phyloP scores from a whole-genome alignment of 2,113 vertebrate species.

The Tachycineta bicolor region DNA sequence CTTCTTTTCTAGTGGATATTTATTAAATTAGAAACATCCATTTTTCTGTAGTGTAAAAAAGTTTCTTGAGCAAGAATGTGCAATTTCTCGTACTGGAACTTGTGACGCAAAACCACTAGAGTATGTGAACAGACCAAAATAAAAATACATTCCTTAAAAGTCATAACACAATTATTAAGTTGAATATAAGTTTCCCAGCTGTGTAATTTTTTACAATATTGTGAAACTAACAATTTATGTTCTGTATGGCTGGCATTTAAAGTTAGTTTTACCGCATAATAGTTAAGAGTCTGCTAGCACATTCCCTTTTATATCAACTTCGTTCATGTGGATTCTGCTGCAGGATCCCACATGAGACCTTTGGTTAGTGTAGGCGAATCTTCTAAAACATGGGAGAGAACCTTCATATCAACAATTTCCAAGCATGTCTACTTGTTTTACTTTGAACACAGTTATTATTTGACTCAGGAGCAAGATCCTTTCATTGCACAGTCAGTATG shows the following conservation, averaged over 20 bases:
- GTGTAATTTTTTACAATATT: not conserved
- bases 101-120: not conserved
- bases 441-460: not conserved
- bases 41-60: not conserved
- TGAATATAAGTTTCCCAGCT: not conserved
- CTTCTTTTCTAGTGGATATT: not conserved
- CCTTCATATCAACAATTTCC: not conserved
- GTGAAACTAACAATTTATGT: not conserved
- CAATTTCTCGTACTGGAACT: not conserved
- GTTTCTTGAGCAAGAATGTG: not conserved
- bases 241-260: not conserved
- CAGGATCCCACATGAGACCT: not conserved
- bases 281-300: not conserved
- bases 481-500: not conserved
- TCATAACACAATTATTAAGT: not conserved
- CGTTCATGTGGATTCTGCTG: not conserved
- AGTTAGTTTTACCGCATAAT: not conserved
- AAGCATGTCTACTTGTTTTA: not conserved
- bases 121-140: not conserved
- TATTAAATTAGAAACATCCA: not conserved
- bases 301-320: not conserved
- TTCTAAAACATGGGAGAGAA: not conserved
- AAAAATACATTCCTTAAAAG: not conserved
- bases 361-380: not conserved
- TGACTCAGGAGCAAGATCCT: not conserved